phyloP scores from a whole-genome alignment of 2,113 vertebrate species.

The Oreotrochilus melanogaster region DNA sequence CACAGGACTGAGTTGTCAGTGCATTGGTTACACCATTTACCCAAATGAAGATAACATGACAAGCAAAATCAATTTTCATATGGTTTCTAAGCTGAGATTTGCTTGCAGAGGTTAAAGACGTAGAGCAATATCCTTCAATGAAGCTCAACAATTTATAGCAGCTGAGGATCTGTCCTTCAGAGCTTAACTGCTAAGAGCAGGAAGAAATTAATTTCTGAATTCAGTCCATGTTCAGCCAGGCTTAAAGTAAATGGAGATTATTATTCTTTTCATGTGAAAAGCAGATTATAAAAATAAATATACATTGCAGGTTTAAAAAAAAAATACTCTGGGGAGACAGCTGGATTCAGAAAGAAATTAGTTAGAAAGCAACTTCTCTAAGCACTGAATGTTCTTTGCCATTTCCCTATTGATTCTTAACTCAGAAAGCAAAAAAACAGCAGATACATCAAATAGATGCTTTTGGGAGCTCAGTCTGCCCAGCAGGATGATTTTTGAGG shows the following conservation, averaged over 20 bases:
- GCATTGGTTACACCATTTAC: neutral
- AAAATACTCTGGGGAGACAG: neutral
- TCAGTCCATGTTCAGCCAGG: conserved; percentile 41
- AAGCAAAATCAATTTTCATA: conserved; percentile 67
- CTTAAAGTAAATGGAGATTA: conserved; percentile 62
- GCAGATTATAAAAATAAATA: conserved; percentile 55
- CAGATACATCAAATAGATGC: conserved; percentile 34
- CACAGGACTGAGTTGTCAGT: neutral
- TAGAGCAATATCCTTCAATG: conserved; percentile 23
- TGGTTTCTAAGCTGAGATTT: conserved; percentile 44
- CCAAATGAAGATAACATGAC: conserved; percentile 31
- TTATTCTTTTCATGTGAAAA: conserved; percentile 62
- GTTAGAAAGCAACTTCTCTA: conserved; percentile 52
- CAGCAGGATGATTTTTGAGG: conserved; percentile 51
- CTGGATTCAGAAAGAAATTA: conserved; percentile 36
- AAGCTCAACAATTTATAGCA: conserved; percentile 57
- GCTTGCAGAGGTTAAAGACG: conserved; percentile 59
- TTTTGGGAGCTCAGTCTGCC: conserved; percentile 29
- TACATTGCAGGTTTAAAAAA: neutral
- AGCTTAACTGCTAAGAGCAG: conserved; percentile 41
- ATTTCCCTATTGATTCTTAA: conserved; percentile 59
- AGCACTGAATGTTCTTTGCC: conserved; percentile 47
- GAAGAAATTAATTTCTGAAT: conserved; percentile 65
- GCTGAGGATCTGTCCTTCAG: conserved; percentile 39
- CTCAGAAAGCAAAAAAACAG: conserved; percentile 60